phyloP scores from a whole-genome alignment of 2,113 vertebrate genomes.

The Phasianus colchicus region DNA sequence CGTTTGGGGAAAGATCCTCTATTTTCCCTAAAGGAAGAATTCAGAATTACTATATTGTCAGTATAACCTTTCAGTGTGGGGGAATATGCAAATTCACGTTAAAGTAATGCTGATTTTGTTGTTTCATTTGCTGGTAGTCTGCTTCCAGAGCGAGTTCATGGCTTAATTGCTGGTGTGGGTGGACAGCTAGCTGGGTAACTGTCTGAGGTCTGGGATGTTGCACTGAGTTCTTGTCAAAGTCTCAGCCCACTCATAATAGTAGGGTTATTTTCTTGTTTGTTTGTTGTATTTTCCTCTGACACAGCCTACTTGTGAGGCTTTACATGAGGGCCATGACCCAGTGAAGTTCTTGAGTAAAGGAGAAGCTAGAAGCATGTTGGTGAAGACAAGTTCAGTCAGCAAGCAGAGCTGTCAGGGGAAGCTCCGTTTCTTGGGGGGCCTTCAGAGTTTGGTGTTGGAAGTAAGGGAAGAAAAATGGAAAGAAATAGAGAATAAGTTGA shows the following conservation, averaged over 20 bases:
- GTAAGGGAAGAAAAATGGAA: background rate
- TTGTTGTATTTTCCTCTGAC: background rate
- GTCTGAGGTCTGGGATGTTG: background rate
- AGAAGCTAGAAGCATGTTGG: background rate
- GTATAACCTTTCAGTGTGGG: background rate
- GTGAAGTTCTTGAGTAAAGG: background rate
- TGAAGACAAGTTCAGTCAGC: background rate
- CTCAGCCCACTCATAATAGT: background rate
- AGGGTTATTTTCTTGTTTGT: background rate
- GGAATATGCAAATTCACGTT: background rate
- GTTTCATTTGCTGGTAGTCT: background rate
- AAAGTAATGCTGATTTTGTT: background rate
- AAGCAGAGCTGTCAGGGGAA: background rate
- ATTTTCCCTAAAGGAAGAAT: background rate
- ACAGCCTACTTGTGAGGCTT: background rate
- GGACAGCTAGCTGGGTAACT: background rate
- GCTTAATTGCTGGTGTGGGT: background rate
- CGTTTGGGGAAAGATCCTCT: background rate
- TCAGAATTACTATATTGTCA: background rate
- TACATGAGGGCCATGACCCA: background rate
- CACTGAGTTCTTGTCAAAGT: background rate
- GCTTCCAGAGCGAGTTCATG: background rate
- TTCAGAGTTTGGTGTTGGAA: background rate
- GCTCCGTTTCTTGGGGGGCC: background rate
- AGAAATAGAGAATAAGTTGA: background rate